These are phyloP conservation scores for Glandiceps talaboti DNA, from an alignment of 53 echinoderm and acorn worm species.

Conservation along the genomic window DNA sequence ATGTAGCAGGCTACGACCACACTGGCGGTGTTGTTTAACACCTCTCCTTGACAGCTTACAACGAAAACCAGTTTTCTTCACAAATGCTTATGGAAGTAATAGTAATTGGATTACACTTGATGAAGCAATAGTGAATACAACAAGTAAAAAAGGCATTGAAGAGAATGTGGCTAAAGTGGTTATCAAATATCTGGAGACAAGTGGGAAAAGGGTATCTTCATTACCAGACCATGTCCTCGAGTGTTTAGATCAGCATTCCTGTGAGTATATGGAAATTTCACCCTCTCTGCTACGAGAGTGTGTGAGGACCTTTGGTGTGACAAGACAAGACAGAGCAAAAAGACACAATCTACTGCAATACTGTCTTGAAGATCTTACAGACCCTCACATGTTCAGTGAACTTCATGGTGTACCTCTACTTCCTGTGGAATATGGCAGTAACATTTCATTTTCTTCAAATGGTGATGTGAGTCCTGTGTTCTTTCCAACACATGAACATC, in stretches of 20 bases:
- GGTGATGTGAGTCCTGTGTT: no score
- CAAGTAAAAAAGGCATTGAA: not conserved
- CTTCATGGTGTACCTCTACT: no score
- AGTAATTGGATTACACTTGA: not conserved
- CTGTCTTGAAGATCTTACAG: no score
- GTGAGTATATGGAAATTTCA: conserved; percentile 7
- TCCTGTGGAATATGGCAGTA: no score
- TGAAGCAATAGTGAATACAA: not conserved
- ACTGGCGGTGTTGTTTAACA: no score
- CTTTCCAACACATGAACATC: no score
- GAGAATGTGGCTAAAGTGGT: not conserved
- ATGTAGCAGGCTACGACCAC: not conserved
- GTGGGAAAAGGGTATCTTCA: not conserved
- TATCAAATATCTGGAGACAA: not conserved
- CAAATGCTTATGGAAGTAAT: conserved; percentile 13
- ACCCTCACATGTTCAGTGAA: no score
- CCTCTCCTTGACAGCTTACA: no score
- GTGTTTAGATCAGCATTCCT: conserved; percentile 11
- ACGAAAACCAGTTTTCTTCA: conserved; percentile 34
- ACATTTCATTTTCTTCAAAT: no score
- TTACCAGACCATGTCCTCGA: conserved; percentile 16
- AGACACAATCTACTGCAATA: no score
- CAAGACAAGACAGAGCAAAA: no score
- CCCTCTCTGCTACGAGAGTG: conserved; percentile 18
- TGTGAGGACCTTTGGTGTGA: no score